Evolutionary conservation across 2,113 vertebrate genomes (phyloP), one percentile per base, ranked within the genome.

Genomic region (Neodontobutis hainanensis): DNA sequence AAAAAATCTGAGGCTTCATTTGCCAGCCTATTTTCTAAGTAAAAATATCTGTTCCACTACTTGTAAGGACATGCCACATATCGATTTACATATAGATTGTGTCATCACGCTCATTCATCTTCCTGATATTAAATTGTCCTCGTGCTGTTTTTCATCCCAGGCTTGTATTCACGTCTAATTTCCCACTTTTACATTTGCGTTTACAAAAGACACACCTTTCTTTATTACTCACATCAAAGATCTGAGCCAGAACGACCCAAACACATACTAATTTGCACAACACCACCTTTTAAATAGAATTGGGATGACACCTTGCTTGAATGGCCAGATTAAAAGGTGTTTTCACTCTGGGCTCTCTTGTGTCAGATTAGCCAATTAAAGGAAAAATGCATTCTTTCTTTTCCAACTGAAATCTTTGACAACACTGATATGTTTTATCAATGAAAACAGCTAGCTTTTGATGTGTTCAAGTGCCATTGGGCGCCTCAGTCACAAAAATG

Each of bases 21-120:
- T 52, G 50, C 32, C 36, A 38, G n/a, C 15, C 47, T 9, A 9
- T 36, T 16, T 42, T 64, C 10, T 8, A 32, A 46, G 38, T 34
- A 27, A 19, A 68, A 46, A 44, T 3, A 4, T 61, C 27, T 34
- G 5, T 55, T 61, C n/a, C 7, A 44, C 35, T 19, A 36, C 35
- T 36, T 3, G 3, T 12, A 27, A 55, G 32, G 5, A 55, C 27
- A 49, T 5, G 1, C 38, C 36, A 34, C 3, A 32, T 14, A 56
- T 56, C 55, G 42, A 38, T 68, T 72, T 38, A 51, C 34, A 35
- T 65, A 44, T 74, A 56, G 55, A 67, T 64, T 65, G 60, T 73
- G 46, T 65, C 49, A 61, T 10, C 1, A 7, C 36, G 8, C 14
- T 43, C 32, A 72, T 45, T 47, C 40, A 16, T 48, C 42, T 5